Base-by-base conservation (phyloP, 2,113 vertebrate genomes). In the Oncorhynchus clarkii region DNA sequence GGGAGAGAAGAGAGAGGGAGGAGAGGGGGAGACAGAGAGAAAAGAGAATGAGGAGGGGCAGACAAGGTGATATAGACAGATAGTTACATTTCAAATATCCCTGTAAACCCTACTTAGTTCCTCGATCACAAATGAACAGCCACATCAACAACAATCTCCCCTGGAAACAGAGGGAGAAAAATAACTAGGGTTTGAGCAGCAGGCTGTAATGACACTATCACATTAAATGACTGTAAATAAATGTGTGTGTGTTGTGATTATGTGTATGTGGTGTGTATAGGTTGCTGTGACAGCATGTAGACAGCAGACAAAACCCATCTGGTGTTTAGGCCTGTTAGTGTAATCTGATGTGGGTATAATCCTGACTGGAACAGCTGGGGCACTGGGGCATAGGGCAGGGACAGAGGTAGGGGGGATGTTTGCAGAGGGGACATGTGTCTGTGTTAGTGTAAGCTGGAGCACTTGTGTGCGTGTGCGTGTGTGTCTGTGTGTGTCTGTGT, bases 321-420 rank as follows among this genome's bases (percentile, higher is more conserved):
- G 71, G 71, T 84, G 78, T 75, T 80, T 77, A 29, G 69, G 72
- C 77, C 77, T 70, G 74, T 78, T 78, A 80, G 66, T 84, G 78
- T 80, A 80, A 84, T 81, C 78, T 79, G 68, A 54, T 65, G 12
- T 7, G 60, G 13, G 27, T 71, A 57, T 83, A 79, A 81, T 78
- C 71, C 81, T 69, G 54, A 54, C 29, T 18, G 16, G 62, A 65
- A 75, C 81, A 85, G 74, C 71, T 80, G 68, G 73, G 78, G 2
- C 68, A 68, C 64, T 9, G 66, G 68, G 71, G 49, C 78, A 74
- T 51, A 29, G 54, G 34, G 45, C 70, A 34, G 68, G 39, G 31
- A 39, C 24, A n/a, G 6, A 18, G 60, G 12, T 16, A 11, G 60
- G n/a, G 60, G 6, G 24, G 7, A 11, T 26, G 60, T n/a, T 11